A percentile compares a stretch with the other conserved stretches of the same genome.
These are phyloP conservation scores for Mormyrops boulengeri DNA, from an alignment of 2,797 vertebrate species.

Conservation along the genomic window DNA sequence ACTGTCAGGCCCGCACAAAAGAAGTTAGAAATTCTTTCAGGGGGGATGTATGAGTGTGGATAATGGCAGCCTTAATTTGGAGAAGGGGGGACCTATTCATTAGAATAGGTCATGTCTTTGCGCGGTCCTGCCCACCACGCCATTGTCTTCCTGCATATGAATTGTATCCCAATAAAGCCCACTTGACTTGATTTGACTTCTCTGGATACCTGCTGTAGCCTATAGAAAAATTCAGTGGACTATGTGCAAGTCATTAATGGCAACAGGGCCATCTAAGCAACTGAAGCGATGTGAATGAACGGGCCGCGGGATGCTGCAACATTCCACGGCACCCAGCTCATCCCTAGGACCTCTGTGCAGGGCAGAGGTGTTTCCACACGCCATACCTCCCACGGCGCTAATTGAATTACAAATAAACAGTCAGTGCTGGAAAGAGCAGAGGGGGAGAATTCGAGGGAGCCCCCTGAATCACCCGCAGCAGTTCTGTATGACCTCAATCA, in stretches of 20 bases:
- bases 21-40: neutral
- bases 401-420: conserved; percentile 15
- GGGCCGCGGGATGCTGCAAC: neutral
- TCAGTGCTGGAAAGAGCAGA: neutral
- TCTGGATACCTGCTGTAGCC: neutral
- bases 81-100: neutral
- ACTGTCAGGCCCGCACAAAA: neutral
- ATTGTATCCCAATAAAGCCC: neutral
- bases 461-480: neutral
- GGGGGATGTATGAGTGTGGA: neutral
- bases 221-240: neutral
- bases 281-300: neutral
- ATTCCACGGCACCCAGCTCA: neutral
- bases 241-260: neutral
- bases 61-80: neutral
- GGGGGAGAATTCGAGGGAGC: neutral
- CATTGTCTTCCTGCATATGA: neutral
- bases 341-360: neutral
- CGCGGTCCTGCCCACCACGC: neutral
- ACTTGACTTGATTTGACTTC: neutral
- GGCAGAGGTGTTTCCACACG: neutral
- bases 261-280: neutral
- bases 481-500: neutral
- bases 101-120: neutral
- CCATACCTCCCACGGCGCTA: neutral